Evolutionary conservation across 2,888 invertebrate genomes (phyloP).

Genomic region (Epsilonema sp.): DNA sequence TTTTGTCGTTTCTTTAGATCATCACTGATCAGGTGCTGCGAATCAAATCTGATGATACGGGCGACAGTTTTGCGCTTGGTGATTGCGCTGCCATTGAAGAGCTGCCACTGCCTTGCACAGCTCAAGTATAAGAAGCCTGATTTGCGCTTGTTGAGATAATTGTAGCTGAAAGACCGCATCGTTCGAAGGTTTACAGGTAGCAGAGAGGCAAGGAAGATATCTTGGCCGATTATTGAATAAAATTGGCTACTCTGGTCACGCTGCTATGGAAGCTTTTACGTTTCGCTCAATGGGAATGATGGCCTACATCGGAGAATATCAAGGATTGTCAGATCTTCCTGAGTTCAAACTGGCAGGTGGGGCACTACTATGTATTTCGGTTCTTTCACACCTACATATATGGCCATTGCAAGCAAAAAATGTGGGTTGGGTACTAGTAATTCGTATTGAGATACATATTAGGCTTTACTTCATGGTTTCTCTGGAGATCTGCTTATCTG

Average conservation of each 20-base stretch:
- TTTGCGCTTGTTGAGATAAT: too few species aligned
- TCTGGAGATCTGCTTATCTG: conserved; percentile 34
- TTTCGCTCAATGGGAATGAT: conserved; percentile 30
- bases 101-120: conserved; percentile 30
- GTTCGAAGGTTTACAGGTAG: too few species aligned
- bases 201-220: conserved; percentile 31
- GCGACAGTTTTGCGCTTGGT: conserved; percentile 30
- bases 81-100: conserved; percentile 31
- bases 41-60: conserved; percentile 21
- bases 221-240: conserved; percentile 24
- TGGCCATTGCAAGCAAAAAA: too few species aligned
- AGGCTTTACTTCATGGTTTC: conserved; percentile 32
- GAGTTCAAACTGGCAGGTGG: conserved; percentile 29
- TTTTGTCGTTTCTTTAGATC: conserved; percentile 14
- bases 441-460: too few species aligned
- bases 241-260: neutral
- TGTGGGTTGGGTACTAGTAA: too few species aligned
- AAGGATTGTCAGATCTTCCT: conserved; percentile 30
- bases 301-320: conserved; percentile 32
- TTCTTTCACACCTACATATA: too few species aligned
- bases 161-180: too few species aligned
- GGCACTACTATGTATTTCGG: too few species aligned
- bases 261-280: conserved; percentile 7
- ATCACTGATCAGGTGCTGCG: conserved; percentile 26
- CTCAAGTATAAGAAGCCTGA: too few species aligned